These are phyloP conservation scores for Ips nitidus DNA, from an alignment of 1,140 invertebrate genomes.

Conservation along the genomic window DNA sequence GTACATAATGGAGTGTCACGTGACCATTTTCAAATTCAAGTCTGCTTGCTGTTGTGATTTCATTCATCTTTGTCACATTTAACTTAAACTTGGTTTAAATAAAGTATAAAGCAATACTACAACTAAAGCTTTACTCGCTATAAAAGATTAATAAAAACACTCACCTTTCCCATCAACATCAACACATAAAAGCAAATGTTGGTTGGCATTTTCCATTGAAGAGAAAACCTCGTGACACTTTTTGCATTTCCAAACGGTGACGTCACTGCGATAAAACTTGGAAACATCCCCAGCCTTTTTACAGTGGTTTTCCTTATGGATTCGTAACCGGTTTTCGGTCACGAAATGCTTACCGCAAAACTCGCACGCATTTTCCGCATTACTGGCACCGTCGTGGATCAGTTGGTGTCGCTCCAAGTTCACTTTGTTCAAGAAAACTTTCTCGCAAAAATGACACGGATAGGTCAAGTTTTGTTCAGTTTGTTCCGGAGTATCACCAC, in stretches of 20 bases:
- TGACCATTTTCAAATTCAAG: too few species aligned
- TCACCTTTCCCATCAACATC: too few species aligned
- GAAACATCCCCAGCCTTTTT: conserved; percentile 50
- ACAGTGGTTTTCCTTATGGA: conserved; percentile 52
- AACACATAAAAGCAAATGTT: conserved; percentile 35
- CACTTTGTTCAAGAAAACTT: conserved; percentile 49
- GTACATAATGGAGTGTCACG: too few species aligned
- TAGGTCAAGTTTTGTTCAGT: conserved; percentile 25
- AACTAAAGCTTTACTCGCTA: too few species aligned
- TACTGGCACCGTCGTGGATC: conserved; percentile 42
- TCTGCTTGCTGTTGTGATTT: too few species aligned
- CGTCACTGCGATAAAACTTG: conserved; percentile 51
- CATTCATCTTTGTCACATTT: too few species aligned
- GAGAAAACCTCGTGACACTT: conserved; percentile 51
- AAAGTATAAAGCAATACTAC: too few species aligned
- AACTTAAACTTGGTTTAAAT: too few species aligned
- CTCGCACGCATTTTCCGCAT: conserved; percentile 47
- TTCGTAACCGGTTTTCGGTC: conserved; percentile 49
- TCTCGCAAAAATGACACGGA: conserved; percentile 47
- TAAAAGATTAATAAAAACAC: too few species aligned
- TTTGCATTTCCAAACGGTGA: conserved; percentile 50
- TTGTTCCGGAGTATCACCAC: neutral
- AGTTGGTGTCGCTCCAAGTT: conserved; percentile 48
- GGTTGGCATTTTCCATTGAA: conserved; percentile 33
- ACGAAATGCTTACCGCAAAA: conserved; percentile 51